Base-by-base conservation (phyloP, 2,888 invertebrate species). In the Apodemia duryi region DNA sequence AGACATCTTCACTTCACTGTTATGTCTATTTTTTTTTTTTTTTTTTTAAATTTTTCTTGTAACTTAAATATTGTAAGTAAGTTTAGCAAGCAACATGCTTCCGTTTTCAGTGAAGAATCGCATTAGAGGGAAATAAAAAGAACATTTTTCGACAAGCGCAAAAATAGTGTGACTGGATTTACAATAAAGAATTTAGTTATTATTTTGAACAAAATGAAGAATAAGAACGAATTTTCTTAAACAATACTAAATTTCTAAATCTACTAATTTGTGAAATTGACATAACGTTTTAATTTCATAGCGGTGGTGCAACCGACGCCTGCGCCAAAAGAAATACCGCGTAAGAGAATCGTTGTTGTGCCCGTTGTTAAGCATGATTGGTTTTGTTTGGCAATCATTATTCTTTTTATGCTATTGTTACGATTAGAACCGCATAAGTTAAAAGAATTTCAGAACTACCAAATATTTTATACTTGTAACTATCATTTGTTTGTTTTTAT, bases 261-360 rank as follows among this genome's bases (percentile, higher is more conserved):
- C 49, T 61, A 65, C 64, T 60, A 60, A 60, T 60, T 60, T 60
- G 60, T 32, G n/a, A 60, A 13, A 32, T 60, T 32, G 57, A 29
- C 60, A 60, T 60, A 57, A 57, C 60, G 21, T 64, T 35, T 71
- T 67, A 69, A 71, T 71, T 69, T 76, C 77, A 69, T 82, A 88
- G 87, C 86, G 76, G 80, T 78, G 74, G 78, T 75, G 79, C 80
- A 83, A 29, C 79, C 86, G 54, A 75, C 81, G 66, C 77, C 83
- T 9, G 70, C 81, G n/a, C 81, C 80, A 28, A 83, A 79, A 80
- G 85, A 85, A 71, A 71, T 70, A 63, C 74, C 74, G 66, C 86
- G 88, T 88, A 88, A 88, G 88, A 79, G 63, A 70, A 29, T 70
- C 69, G 67, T 71, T 77, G 77, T 78, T 71, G 76, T 75, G 77